phyloP scores from a whole-genome alignment of 92 coral and sea anemone species.

The Pocillopora grandis region DNA sequence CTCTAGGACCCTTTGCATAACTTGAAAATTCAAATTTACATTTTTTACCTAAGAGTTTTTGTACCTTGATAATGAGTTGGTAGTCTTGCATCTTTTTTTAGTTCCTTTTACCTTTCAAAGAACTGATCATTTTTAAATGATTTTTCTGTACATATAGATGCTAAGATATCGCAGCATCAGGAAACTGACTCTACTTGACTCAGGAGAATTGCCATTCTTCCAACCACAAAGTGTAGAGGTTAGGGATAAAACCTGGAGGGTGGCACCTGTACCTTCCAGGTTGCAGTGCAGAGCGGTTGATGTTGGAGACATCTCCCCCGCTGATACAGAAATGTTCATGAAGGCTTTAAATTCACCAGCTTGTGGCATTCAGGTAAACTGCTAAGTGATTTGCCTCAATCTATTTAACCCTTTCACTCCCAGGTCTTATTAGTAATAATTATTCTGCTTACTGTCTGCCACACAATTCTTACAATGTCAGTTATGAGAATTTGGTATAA shows the following conservation, averaged over 20 bases:
- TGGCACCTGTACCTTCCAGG: constrained; percentile 56
- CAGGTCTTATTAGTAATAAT: too few species aligned
- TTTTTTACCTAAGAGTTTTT: too few species aligned
- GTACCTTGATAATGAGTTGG: too few species aligned
- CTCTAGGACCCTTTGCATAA: too few species aligned
- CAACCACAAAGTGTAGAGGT: constrained; percentile 41
- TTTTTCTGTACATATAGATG: constrained; percentile 53
- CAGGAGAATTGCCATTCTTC: constrained; percentile 57
- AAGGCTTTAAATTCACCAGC: constrained; percentile 79
- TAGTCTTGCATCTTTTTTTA: too few species aligned
- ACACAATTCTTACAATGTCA: too few species aligned
- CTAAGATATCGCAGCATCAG: constrained; percentile 53
- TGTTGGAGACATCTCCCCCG: constrained; percentile 85
- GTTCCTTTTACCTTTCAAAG: neutral
- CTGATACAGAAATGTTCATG: constrained; percentile 67
- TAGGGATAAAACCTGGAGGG: constrained; percentile 63
- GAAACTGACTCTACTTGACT: constrained; percentile 56
- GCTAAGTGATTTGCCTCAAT: too few species aligned
- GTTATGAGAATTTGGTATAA: too few species aligned
- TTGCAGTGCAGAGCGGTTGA: constrained; percentile 69
- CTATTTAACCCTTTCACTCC: too few species aligned
- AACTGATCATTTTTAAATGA: neutral
- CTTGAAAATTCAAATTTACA: too few species aligned
- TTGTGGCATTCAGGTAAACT: constrained; percentile 78
- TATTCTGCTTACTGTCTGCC: too few species aligned